Base-by-base conservation (phyloP, 2,113 vertebrate genomes). In the Alaudala cheleensis region DNA sequence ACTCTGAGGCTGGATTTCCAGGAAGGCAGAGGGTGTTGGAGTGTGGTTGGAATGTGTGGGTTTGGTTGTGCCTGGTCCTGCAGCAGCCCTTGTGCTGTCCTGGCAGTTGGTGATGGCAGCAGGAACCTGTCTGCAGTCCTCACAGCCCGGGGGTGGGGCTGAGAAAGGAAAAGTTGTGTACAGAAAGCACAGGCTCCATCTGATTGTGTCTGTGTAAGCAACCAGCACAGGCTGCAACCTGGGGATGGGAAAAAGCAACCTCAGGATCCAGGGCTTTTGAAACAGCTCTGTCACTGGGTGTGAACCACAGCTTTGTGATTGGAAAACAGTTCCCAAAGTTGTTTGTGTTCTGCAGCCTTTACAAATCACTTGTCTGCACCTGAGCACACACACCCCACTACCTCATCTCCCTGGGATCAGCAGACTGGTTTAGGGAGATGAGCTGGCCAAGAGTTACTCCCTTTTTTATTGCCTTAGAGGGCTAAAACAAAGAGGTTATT, bases 141-240 rank as follows among this genome's bases (percentile, higher is more conserved):
- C 25, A 2, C 18, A 17, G 5, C 1, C 56, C 21, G 70, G 19
- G 9, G 42, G 7, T 73, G 62, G 14, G 39, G 53, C 76, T 82
- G 91, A 28, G 58, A 37, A 33, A 57, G 67, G 79, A 31, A 26
- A 10, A 17, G 37, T 5, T 45, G 37, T 69, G 77, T 23, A 33
- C 25, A 53, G 71, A 45, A 80, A 4, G 12, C 21, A 15, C 33
- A 23, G 22, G 22, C 45, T 73, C 56, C 54, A 14, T 33, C 45
- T 65, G 62, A 8, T 25, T 25, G 29, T 34, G 31, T 40, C 29
- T 66, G 19, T 34, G 53, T 26, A 11, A 88, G 58, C 60, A 73
- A 0, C 28, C 10, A 0, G 15, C 25, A 13, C 31, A 17, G 60
- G 47, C 73, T 81, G 7, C 70, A 29, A 0, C 34, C 23, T 1